Conservation (phyloP, 2,797 vertebrate species). For the Bovichtus diacanthus region DNA sequence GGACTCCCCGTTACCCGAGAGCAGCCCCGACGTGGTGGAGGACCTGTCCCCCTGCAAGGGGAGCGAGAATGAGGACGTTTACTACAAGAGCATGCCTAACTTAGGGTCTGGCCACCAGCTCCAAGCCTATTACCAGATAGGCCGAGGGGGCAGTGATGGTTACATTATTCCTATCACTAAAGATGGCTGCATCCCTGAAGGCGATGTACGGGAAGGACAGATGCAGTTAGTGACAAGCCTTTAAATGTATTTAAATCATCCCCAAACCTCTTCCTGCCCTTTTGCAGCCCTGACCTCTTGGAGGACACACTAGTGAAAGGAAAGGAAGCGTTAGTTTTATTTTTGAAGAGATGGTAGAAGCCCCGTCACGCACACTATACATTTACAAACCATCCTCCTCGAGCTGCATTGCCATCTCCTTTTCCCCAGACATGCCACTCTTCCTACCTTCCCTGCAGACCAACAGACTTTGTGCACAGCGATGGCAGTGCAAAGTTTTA, state of each 20-base stretch:
- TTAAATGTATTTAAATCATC: constrained; percentile 89
- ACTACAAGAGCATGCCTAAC: constrained; percentile 99
- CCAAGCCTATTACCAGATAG: constrained; percentile 98
- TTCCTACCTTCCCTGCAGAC: constrained; percentile 67
- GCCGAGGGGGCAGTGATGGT: constrained; percentile 94
- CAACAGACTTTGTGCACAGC: constrained; percentile 75
- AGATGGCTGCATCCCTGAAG: constrained; percentile 95
- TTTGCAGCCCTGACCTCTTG: constrained; percentile 56
- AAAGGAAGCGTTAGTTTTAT: constrained; percentile 74
- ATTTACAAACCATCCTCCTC: constrained; percentile 47
- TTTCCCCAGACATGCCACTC: constrained; percentile 61
- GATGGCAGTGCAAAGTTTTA: constrained; percentile 81
- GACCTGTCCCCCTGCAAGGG: constrained; percentile 95
- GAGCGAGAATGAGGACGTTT: constrained; percentile 96
- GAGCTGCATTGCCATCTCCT: constrained; percentile 60
- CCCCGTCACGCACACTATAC: constrained; percentile 55
- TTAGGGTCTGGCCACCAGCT: constrained; percentile 94
- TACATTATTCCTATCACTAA: constrained; percentile 97
- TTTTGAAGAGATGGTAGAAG: constrained; percentile 71
- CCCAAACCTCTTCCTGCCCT: constrained; percentile 49
- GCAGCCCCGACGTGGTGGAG: constrained; percentile 92
- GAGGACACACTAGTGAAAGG: constrained; percentile 84
- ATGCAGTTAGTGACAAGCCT: constrained; percentile 99
- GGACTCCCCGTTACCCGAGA: constrained; percentile 96
- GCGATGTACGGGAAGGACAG: constrained; percentile 98